These are phyloP conservation scores for Trinectes maculatus DNA, from an alignment of 2,113 vertebrate genomes.

Conservation along the genomic window DNA sequence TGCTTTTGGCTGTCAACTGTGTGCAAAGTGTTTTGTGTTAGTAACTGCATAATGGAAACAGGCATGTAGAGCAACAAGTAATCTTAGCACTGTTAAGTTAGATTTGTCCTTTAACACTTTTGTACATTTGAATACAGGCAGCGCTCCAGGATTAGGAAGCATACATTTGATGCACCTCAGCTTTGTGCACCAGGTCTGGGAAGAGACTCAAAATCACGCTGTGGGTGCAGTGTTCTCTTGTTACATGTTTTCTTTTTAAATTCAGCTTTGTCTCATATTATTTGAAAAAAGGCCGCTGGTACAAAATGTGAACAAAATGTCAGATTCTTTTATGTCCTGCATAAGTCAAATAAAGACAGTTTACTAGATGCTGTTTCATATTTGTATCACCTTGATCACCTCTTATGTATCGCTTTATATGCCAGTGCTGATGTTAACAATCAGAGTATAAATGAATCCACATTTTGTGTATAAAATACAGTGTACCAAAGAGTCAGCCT, in stretches of 20 bases:
- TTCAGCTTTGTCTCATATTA: conserved; percentile 3
- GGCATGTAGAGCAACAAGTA: conserved; percentile 19
- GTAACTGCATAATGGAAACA: conserved; percentile 17
- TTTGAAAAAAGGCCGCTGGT: conserved; percentile 8
- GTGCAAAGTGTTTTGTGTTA: conserved; percentile 25
- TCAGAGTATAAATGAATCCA: neutral
- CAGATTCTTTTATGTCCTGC: conserved; percentile 1
- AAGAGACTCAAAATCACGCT: conserved; percentile 6
- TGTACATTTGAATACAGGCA: conserved; percentile 56
- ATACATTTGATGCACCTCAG: neutral
- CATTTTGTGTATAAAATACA: conserved; percentile 32
- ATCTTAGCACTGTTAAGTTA: conserved; percentile 17
- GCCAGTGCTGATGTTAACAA: neutral
- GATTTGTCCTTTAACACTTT: conserved; percentile 5
- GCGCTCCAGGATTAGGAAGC: conserved; percentile 6
- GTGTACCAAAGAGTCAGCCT: conserved; percentile 69
- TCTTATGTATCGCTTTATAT: conserved; percentile 2
- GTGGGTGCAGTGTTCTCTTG: neutral
- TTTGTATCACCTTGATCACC: neutral
- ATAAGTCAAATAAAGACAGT: neutral
- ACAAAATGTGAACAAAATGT: conserved; percentile 23
- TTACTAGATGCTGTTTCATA: neutral
- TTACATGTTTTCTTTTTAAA: neutral
- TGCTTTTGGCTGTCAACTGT: conserved; percentile 19
- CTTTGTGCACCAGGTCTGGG: neutral